These are phyloP conservation scores for Nasonia oneida DNA, from an alignment of 2,888 invertebrate species.

Conservation along the genomic window DNA sequence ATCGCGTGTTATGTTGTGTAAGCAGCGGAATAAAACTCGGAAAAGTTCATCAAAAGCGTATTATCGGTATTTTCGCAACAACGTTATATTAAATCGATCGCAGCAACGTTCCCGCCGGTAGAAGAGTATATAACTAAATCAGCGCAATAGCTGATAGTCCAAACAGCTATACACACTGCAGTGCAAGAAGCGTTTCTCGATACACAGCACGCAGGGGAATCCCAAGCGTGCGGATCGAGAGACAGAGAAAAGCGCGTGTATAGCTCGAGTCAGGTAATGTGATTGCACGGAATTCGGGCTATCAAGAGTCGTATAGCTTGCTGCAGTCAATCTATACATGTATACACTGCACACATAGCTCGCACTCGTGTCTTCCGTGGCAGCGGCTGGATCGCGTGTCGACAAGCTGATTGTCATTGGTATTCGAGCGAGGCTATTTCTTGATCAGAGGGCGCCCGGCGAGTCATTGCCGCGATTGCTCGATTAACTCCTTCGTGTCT, in stretches of 20 bases:
- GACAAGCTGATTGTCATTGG: constrained; percentile 61
- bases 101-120: too few species aligned
- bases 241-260: background rate
- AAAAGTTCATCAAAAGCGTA: too few species aligned
- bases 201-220: background rate
- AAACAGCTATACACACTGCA: background rate
- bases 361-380: constrained; percentile 34
- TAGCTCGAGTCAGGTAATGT: constrained; percentile 41
- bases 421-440: constrained; percentile 60
- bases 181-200: background rate
- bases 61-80: too few species aligned
- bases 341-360: constrained; percentile 22
- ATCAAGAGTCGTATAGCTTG: constrained; percentile 48
- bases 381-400: constrained; percentile 60
- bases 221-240: background rate
- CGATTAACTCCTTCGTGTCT: constrained; percentile 58
- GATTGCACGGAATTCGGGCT: constrained; percentile 59
- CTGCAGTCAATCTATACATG: background rate
- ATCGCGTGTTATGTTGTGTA: too few species aligned
- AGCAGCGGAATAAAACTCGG: too few species aligned
- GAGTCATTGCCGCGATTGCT: constrained; percentile 46
- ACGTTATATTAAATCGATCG: too few species aligned
- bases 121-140: background rate
- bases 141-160: background rate
- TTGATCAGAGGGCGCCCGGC: constrained; percentile 39